A percentile compares a stretch with the other conserved stretches of the same genome.
Evolutionary conservation across 1,140 invertebrate genomes (phyloP).

Genomic region (Marisa cornuarietis): DNA sequence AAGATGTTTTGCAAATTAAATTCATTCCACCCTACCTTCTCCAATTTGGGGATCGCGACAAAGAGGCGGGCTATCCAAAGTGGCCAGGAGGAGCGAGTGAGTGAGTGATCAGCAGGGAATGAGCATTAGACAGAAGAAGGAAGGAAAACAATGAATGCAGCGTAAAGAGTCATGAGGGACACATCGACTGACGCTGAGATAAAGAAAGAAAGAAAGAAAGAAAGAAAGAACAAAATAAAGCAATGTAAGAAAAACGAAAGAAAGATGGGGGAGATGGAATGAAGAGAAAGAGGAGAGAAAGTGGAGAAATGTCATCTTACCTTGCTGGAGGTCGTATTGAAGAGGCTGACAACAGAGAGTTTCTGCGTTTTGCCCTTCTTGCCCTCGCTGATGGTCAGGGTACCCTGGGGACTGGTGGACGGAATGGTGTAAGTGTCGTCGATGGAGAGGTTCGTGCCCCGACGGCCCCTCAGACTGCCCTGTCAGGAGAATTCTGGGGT

Average conservation of each 20-base stretch:
- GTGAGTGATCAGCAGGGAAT: neutral
- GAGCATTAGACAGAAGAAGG: neutral
- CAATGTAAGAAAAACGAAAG: neutral
- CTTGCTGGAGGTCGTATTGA: slow-evolving; percentile 41
- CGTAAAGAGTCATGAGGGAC: neutral
- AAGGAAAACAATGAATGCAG: neutral
- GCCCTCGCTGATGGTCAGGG: slow-evolving; percentile 45
- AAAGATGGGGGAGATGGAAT: neutral
- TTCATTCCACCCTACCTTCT: no score
- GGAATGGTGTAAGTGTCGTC: slow-evolving; percentile 48
- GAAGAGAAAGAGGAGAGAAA: slow-evolving; percentile 1
- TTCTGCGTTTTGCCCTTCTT: slow-evolving; percentile 45
- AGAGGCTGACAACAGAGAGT: slow-evolving; percentile 45
- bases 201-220: neutral
- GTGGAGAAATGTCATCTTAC: slow-evolving; percentile 30
- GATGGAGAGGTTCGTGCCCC: slow-evolving; percentile 51
- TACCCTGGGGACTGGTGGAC: slow-evolving; percentile 49
- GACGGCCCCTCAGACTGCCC: slow-evolving; percentile 48
- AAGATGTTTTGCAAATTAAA: no score
- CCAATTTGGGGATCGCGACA: no score
- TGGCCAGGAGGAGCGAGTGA: no score
- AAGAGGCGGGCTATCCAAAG: no score
- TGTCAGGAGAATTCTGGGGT: neutral
- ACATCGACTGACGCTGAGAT: neutral
- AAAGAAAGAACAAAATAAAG: neutral